These are phyloP conservation scores for Oscheius sp. DNA, from an alignment of 2,888 invertebrate species.

Conservation along the genomic window DNA sequence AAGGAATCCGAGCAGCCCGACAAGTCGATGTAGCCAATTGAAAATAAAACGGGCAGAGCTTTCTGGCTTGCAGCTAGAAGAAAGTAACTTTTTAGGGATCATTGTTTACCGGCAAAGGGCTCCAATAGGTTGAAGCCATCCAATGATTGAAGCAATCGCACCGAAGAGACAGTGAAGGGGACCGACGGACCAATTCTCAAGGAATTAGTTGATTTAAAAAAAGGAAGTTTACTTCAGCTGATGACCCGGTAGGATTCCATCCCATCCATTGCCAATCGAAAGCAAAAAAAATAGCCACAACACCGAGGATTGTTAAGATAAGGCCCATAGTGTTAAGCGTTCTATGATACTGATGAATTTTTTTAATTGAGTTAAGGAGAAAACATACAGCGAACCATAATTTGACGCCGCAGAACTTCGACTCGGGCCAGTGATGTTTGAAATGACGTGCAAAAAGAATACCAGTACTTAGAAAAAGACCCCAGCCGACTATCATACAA, in stretches of 20 bases:
- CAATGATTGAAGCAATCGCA: slow-evolving; percentile 45
- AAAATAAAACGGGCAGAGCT: slow-evolving; percentile 42
- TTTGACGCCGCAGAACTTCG: slow-evolving; percentile 38
- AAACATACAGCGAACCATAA: slow-evolving; percentile 53
- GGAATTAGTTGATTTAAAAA: not conserved
- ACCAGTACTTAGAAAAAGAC: slow-evolving; percentile 46
- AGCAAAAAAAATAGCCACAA: slow-evolving; percentile 49
- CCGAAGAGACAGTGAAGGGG: slow-evolving; percentile 50
- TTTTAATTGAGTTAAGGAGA: not conserved
- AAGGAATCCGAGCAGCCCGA: slow-evolving; percentile 46
- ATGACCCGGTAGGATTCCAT: slow-evolving; percentile 31
- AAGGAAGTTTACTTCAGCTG: slow-evolving; percentile 3
- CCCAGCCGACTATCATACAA: slow-evolving; percentile 36
- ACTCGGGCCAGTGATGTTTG: slow-evolving; percentile 47
- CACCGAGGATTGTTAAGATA: slow-evolving; percentile 38
- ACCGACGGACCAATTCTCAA: slow-evolving; percentile 6
- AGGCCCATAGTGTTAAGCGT: slow-evolving; percentile 48
- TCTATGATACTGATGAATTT: slow-evolving; percentile 40
- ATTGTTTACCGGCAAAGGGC: slow-evolving; percentile 33
- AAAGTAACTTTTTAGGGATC: not conserved
- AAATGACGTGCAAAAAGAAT: slow-evolving; percentile 50
- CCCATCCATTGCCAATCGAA: slow-evolving; percentile 52
- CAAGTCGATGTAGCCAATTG: slow-evolving; percentile 49
- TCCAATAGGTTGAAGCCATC: slow-evolving; percentile 52
- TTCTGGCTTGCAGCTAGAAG: slow-evolving; percentile 41